phyloP scores from a whole-genome alignment of 2,797 vertebrate species.

The Sebastes miniatus region DNA sequence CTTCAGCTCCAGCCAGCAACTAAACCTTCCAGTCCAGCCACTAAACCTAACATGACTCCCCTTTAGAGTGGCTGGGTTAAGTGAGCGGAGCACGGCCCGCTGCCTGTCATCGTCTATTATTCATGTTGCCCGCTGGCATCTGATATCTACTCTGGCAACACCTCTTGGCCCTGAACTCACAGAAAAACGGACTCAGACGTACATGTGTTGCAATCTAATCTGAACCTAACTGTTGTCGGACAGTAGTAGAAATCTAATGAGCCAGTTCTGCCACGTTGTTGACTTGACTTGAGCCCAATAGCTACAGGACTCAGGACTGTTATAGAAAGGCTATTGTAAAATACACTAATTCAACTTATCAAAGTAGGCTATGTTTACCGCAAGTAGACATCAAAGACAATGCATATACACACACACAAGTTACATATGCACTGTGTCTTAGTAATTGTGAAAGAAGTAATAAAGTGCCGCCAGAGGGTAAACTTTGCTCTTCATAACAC shows the following conservation, averaged over 20 bases:
- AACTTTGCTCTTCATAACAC: constrained; percentile 38
- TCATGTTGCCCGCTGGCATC: constrained; percentile 59
- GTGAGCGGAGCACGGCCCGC: constrained; percentile 40
- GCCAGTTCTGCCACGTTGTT: background rate
- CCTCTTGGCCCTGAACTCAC: background rate
- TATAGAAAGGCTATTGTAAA: background rate
- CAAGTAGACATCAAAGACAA: background rate
- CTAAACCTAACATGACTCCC: constrained; percentile 18
- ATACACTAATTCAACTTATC: background rate
- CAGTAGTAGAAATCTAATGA: background rate
- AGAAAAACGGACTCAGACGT: constrained; percentile 3
- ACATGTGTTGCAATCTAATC: background rate
- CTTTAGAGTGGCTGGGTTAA: constrained; percentile 40
- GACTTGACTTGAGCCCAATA: background rate
- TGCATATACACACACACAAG: background rate
- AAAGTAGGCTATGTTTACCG: background rate
- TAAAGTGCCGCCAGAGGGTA: constrained; percentile 21
- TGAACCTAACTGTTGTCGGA: background rate
- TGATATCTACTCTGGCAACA: constrained; percentile 32
- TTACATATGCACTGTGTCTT: background rate
- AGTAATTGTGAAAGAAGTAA: background rate
- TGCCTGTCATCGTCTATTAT: constrained; percentile 74
- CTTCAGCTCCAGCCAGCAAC: background rate
- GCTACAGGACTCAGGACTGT: background rate
- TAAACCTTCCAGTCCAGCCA: background rate